Evolutionary conservation across 2,797 vertebrate genomes (phyloP), one percentile per base, ranked within the genome.

Genomic region (Glossophaga mutica): DNA sequence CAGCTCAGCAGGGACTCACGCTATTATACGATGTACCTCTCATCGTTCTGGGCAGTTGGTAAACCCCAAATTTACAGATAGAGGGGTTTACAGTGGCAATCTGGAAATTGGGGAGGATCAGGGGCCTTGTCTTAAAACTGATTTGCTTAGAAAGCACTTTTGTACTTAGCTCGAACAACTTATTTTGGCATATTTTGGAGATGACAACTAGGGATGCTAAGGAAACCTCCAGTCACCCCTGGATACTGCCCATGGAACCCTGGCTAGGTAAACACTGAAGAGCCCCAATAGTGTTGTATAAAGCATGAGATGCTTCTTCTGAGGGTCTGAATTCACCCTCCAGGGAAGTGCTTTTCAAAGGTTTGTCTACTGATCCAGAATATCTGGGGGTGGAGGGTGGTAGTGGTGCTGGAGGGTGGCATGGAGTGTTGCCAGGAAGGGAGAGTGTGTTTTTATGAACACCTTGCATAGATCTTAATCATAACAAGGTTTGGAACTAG

Each of bases 181-280:
- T 76, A 46, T 50, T 93, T 93, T 89, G 74, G 18, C 29, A 19
- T 74, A 78, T 50, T 82, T 95, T 95, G 81, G 59, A 84, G 29
- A 34, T 85, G 55, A 62, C 77, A 44, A 44, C 65, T 14, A 79
- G 16, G 26, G 46, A 70, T 18, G 2, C 67, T 92, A 62, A 90
- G 42, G 44, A 77, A 52, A 48, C 24, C 19, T 39, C 15, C 76
- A 26, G 32, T 76, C 57, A 71, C 57, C 21, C 42, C 16, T 76
- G 24, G 42, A 2, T 91, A 26, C 9, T 67, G 34, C n/a, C 4
- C 4, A 32, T 5, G 46, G 52, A 82, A 65, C 1, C 22, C 24
- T 2, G 24, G 57, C 10, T 59, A 29, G 24, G 57, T 59, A 29
- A 29, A 59, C 57, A 59, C 57, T 55, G 55, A 55, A 24, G 22